These are phyloP conservation scores for Dolichomitus sp. DNA, from an alignment of 2,888 invertebrate genomes.

Conservation along the genomic window DNA sequence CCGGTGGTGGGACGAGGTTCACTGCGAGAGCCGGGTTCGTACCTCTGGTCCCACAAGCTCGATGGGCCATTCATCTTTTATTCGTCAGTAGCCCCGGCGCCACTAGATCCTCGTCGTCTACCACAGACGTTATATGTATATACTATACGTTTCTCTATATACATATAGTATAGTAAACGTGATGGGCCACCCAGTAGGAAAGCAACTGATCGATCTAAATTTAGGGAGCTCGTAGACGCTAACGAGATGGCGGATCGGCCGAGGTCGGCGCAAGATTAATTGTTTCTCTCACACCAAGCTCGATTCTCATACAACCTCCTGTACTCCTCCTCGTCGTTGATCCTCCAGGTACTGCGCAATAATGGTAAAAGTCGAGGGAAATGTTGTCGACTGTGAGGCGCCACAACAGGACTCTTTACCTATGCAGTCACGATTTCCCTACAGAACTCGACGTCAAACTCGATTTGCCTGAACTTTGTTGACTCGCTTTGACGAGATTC, in stretches of 20 bases:
- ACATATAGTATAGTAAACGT: conserved; percentile 1
- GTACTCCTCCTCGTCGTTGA: background rate
- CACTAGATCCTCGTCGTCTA: conserved; percentile 41
- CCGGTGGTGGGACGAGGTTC: background rate
- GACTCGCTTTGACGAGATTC: conserved; percentile 19
- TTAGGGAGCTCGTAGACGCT: conserved; percentile 55
- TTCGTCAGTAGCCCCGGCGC: conserved; percentile 56
- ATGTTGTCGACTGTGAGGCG: conserved; percentile 4
- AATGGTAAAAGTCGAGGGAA: conserved; percentile 30
- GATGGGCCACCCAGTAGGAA: conserved; percentile 19
- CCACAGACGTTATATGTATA: background rate
- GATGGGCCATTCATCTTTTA: conserved; percentile 61
- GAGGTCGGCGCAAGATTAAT: conserved; percentile 58
- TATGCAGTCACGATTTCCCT: conserved; percentile 5
- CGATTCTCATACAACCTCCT: conserved; percentile 31
- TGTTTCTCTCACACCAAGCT: conserved; percentile 32
- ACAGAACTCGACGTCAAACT: conserved; percentile 9
- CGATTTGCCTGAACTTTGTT: conserved; percentile 34
- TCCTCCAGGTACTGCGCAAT: conserved; percentile 14
- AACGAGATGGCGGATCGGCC: conserved; percentile 53
- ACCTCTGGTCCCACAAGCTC: conserved; percentile 30
- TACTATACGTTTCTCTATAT: conserved; percentile 25
- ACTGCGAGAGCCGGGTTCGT: background rate
- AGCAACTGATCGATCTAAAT: conserved; percentile 61
- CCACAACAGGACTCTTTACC: conserved; percentile 3